phyloP scores from a whole-genome alignment of 2,797 vertebrate genomes.

The Fistularia tabacaria region DNA sequence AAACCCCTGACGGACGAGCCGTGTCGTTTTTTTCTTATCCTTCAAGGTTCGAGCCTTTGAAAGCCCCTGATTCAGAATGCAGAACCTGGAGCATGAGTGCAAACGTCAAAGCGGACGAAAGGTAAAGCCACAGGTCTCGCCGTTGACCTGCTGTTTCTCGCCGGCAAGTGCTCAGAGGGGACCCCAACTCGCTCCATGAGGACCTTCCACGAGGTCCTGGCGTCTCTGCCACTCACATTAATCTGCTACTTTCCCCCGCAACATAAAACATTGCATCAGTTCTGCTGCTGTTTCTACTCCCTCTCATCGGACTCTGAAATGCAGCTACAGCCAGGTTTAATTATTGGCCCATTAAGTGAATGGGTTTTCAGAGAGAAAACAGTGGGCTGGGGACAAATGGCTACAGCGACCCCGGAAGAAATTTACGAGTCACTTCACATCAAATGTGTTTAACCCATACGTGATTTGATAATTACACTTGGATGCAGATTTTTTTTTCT shows the following conservation, averaged over 20 bases:
- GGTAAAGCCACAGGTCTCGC: slow-evolving; percentile 44
- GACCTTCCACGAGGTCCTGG: slow-evolving; percentile 13
- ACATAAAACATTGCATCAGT: slow-evolving; percentile 53
- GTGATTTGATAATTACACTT: slow-evolving; percentile 13
- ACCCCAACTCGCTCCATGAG: slow-evolving; percentile 20
- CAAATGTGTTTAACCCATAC: slow-evolving; percentile 22
- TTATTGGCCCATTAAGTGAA: slow-evolving; percentile 54
- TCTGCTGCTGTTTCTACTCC: slow-evolving; percentile 51
- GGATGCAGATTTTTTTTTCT: too few species aligned
- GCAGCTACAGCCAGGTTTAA: slow-evolving; percentile 61
- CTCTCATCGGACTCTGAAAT: slow-evolving; percentile 32
- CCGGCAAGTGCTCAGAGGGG: too few species aligned
- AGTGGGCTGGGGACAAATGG: too few species aligned
- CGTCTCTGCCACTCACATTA: slow-evolving; percentile 36
- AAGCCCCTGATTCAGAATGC: slow-evolving; percentile 23
- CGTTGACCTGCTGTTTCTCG: slow-evolving; percentile 49
- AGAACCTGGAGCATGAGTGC: neutral
- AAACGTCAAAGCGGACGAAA: slow-evolving; percentile 22
- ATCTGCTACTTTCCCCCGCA: slow-evolving; percentile 28
- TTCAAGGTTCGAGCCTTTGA: slow-evolving; percentile 27
- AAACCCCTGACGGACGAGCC: too few species aligned
- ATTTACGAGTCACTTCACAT: slow-evolving; percentile 33
- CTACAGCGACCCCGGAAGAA: too few species aligned
- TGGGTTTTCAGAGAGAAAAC: slow-evolving; percentile 36
- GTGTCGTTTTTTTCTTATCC: slow-evolving; percentile 3